A percentile compares a stretch with the other conserved stretches of the same genome.
Conservation (phyloP, 1,140 invertebrate genomes). For the Drosophila quadrilineata region DNA sequence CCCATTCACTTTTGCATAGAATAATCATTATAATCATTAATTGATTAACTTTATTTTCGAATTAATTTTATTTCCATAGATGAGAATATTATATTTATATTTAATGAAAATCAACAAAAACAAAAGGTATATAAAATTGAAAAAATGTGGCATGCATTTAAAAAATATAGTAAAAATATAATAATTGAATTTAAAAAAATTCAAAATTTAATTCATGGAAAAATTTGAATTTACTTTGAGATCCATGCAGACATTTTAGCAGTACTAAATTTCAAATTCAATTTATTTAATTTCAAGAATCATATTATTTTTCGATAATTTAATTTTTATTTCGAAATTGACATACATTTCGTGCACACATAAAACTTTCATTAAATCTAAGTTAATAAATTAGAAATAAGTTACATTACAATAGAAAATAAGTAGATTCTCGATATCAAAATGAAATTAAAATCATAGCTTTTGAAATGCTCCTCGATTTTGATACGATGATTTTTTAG, state of each 20-base stretch:
- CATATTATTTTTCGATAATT: slow-evolving; percentile 9
- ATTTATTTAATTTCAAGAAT: slow-evolving; percentile 17
- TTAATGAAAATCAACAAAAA: slow-evolving; percentile 11
- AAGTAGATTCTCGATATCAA: slow-evolving; percentile 1
- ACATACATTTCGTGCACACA: slow-evolving; percentile 59
- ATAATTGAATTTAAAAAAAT: not conserved
- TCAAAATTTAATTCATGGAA: slow-evolving; percentile 14
- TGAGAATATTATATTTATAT: slow-evolving; percentile 14
- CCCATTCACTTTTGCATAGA: not conserved
- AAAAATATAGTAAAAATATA: slow-evolving; percentile 3
- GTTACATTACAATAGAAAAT: slow-evolving; percentile 43
- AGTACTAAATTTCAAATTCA: slow-evolving; percentile 27
- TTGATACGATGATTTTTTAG: slow-evolving; percentile 80
- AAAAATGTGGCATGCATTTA: slow-evolving; percentile 65
- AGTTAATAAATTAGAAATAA: too few relatives aligned
- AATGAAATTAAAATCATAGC: slow-evolving; percentile 16
- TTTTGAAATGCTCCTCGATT: slow-evolving; percentile 38
- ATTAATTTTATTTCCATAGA: slow-evolving; percentile 4
- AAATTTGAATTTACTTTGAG: slow-evolving; percentile 34
- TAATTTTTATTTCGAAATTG: slow-evolving; percentile 3
- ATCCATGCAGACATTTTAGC: slow-evolving; percentile 81
- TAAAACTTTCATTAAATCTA: too few relatives aligned
- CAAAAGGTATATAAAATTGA: slow-evolving; percentile 25
- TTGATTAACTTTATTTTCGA: not conserved
- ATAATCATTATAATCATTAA: not conserved